A percentile compares a stretch with the other conserved stretches of the same genome.
phyloP scores from a whole-genome alignment of 2,113 vertebrate species.

The Meriones unguiculatus region DNA sequence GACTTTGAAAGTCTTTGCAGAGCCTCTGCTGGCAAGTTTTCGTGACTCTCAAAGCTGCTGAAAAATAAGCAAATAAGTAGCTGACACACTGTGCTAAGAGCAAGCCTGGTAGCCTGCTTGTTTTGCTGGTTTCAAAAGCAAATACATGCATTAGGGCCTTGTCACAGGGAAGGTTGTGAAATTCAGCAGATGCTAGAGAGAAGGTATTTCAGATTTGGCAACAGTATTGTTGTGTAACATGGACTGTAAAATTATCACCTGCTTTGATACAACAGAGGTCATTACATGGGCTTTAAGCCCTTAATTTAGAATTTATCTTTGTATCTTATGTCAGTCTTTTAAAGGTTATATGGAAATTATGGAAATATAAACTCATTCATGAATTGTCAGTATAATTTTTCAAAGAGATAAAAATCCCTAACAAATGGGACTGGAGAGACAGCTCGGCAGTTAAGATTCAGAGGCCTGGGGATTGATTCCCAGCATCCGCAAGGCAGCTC shows the following conservation, averaged over 20 bases:
- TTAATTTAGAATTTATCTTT: slow-evolving; percentile 45
- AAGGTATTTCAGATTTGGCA: slow-evolving; percentile 33
- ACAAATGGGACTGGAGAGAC: not conserved
- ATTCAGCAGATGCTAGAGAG: not conserved
- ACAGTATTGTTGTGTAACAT: not conserved
- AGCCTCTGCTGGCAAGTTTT: slow-evolving; percentile 6
- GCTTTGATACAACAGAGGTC: not conserved
- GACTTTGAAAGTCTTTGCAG: slow-evolving; percentile 41
- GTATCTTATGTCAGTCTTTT: slow-evolving; percentile 3
- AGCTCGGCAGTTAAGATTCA: not conserved
- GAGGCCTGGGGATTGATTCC: not conserved
- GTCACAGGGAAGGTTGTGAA: not conserved
- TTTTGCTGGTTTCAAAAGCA: slow-evolving; percentile 30
- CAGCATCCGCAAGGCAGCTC: not conserved
- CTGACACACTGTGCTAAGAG: not conserved
- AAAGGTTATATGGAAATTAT: not conserved
- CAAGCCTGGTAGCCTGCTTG: not conserved
- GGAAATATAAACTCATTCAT: slow-evolving; percentile 31
- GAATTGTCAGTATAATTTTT: not conserved
- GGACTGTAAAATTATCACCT: not conserved
- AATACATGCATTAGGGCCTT: not conserved
- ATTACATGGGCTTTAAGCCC: not conserved
- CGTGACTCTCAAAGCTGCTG: not conserved
- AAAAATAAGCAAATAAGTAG: slow-evolving; percentile 19
- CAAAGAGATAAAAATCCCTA: slow-evolving; percentile 24